Evolutionary conservation across 2,888 invertebrate genomes (phyloP).

Genomic region (Tetramorium bicarinatum): DNA sequence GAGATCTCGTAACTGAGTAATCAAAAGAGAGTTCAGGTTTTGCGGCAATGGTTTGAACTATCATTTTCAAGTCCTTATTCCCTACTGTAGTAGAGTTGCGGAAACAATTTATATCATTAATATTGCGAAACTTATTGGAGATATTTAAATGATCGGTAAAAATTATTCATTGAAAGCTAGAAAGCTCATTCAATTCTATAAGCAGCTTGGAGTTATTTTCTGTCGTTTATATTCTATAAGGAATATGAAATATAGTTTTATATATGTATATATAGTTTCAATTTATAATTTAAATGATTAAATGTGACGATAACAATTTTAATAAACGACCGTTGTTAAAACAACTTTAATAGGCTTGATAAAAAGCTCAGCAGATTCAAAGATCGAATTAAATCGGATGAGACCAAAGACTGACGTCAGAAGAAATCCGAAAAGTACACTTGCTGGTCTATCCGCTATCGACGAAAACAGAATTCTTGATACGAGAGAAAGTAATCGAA

Average conservation of each 20-base stretch:
- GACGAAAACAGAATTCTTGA: slow-evolving; percentile 21
- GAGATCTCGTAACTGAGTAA: slow-evolving; percentile 15
- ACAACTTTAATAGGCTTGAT: neutral
- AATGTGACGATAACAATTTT: neutral
- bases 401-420: neutral
- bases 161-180: neutral
- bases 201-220: neutral
- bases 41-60: neutral
- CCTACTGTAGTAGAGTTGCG: neutral
- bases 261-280: neutral
- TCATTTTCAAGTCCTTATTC: neutral
- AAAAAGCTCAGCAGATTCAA: neutral
- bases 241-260: neutral
- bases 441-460: neutral
- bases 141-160: neutral
- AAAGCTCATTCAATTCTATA: neutral
- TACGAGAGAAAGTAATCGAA: slow-evolving; percentile 25
- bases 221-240: neutral
- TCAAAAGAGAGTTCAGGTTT: slow-evolving; percentile 7
- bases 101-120: slow-evolving; percentile 9
- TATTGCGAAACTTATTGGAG: neutral
- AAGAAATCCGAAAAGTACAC: slow-evolving; percentile 27
- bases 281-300: slow-evolving; percentile 1
- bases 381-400: slow-evolving; percentile 3
- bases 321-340: neutral